Evolutionary conservation across 1,140 invertebrate species (phyloP), one percentile per base, ranked within the genome.

Genomic region (Ostrea denselamellosa): DNA sequence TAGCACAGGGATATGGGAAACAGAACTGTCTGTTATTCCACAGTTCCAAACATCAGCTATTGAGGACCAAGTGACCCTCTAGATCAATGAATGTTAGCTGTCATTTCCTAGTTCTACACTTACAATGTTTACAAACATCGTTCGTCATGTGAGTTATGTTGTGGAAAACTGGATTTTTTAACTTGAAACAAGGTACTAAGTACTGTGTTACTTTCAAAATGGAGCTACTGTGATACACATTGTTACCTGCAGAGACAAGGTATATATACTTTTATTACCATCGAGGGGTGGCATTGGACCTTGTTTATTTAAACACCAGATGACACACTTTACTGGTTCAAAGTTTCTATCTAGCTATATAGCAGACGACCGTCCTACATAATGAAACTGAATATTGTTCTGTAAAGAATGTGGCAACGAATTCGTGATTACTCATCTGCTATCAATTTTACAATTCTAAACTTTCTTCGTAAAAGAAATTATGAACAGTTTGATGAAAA

Each of bases 401-500:
- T 28, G 22, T 8, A 81, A 51, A 89, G 25, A 83, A 87, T 87
- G 83, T 88, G 86, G 86, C 83, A 89, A 77, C 85, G 87, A 44
- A 53, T 87, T 10, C 84, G 62, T 8, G 86, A 89, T 44, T 87
- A 84, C 17, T 65, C 86, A 0, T 86, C 68, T 9, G 86, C 86
- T 17, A 53, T 87, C 8, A 68, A 83, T 12, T 58, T 77, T 77
- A 28, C 68, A 25, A 77, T 77, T 34, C 25, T 77, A 17, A 77
- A 86, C 85, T 62, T 89, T 52, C 56, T 89, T 22, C 88, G 88
- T 52, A 85, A 51, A 28, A 68, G 85, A 62, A 84, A 58, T 62
- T 89, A 89, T 25, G 82, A 77, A n/a, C 85, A 89, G 77, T 89
- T 89, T 65, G 85, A 62, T n/a, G 68, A 68, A 51, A 71, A 81